Evolutionary conservation across 2,113 vertebrate genomes (phyloP).

Genomic region (Mungos mungo): DNA sequence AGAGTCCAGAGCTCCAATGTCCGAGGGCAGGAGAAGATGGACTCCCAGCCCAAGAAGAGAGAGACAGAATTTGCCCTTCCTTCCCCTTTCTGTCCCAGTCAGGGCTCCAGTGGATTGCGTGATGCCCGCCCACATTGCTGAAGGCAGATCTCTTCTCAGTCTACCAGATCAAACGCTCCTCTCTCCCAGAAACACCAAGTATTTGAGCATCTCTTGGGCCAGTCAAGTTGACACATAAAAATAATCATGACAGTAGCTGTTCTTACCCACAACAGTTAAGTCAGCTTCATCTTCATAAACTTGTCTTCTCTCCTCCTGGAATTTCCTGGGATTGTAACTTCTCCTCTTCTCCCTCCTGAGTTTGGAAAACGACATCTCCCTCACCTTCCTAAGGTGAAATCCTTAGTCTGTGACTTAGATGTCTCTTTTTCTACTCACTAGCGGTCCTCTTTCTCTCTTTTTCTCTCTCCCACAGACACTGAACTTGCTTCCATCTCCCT

Average conservation of each 20-base stretch:
- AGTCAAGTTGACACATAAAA: background rate
- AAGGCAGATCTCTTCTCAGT: background rate
- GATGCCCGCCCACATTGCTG: background rate
- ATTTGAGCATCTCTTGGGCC: background rate
- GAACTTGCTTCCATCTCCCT: background rate
- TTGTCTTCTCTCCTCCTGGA: background rate
- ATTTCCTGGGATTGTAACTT: background rate
- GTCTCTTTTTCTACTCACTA: background rate
- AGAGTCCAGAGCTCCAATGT: background rate
- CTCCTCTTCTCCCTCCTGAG: background rate
- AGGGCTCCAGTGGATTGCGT: background rate
- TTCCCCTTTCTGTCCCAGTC: background rate
- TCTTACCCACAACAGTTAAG: no score
- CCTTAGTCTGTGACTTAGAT: background rate
- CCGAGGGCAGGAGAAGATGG: background rate
- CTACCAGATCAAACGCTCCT: background rate
- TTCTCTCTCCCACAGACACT: background rate
- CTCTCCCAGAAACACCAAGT: background rate
- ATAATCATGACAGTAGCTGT: background rate
- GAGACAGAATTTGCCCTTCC: background rate
- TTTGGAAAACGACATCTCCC: background rate
- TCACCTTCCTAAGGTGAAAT: background rate
- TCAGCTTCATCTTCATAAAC: background rate
- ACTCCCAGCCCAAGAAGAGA: background rate
- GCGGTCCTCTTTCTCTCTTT: background rate